Conservation (phyloP, 2,888 invertebrate genomes). For the Leptinotarsa rubiginosa region DNA sequence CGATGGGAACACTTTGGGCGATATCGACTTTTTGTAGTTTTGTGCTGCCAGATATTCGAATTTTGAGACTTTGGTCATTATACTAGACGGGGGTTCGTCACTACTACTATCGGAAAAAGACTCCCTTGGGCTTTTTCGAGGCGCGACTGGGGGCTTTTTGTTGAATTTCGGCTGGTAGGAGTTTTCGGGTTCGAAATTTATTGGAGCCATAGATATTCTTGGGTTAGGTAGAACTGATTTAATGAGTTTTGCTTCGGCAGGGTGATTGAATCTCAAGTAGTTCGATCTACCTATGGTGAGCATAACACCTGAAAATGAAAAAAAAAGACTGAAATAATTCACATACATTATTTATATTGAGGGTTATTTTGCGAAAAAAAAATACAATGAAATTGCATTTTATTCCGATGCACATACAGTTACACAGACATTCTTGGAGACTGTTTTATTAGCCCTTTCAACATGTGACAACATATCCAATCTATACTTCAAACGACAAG, state of each 20-base stretch:
- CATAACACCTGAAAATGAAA: constrained; percentile 80
- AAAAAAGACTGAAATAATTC: too few relatives aligned
- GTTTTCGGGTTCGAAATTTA: constrained; percentile 72
- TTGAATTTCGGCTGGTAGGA: constrained; percentile 63
- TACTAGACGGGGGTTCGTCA: constrained; percentile 71
- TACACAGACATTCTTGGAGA: too few relatives aligned
- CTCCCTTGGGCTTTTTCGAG: constrained; percentile 69
- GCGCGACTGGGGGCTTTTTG: constrained; percentile 76
- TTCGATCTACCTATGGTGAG: constrained; percentile 91
- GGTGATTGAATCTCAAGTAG: constrained; percentile 93
- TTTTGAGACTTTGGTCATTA: constrained; percentile 82
- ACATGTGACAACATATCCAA: too few relatives aligned
- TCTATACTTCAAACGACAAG: too few relatives aligned
- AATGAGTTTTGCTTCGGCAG: constrained; percentile 88
- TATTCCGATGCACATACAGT: too few relatives aligned
- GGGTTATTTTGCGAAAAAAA: too few relatives aligned
- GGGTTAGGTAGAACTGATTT: constrained; percentile 84
- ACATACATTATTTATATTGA: too few relatives aligned
- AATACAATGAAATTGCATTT: too few relatives aligned
- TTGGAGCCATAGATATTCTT: constrained; percentile 82
- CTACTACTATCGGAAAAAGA: constrained; percentile 67
- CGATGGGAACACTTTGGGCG: constrained; percentile 85
- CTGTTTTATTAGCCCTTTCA: too few relatives aligned
- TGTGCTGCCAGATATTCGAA: constrained; percentile 82
- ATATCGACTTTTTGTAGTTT: constrained; percentile 71